phyloP scores from a whole-genome alignment of 2,113 vertebrate species.

The Malurus cyaneus region DNA sequence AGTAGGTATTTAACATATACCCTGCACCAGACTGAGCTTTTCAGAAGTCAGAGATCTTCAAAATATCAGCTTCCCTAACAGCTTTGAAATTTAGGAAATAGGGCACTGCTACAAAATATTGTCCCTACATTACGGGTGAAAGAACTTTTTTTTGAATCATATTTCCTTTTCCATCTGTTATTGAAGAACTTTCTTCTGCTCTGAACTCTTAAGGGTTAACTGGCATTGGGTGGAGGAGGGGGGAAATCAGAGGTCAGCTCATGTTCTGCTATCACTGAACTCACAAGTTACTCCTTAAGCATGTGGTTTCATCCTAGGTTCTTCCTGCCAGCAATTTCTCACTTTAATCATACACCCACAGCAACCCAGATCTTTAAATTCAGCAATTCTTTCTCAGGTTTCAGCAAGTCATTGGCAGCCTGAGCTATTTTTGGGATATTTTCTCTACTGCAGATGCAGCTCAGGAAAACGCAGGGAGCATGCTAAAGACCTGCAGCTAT shows the following conservation, averaged over 20 bases:
- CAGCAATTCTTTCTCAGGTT: conserved; percentile 81
- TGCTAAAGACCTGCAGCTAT: conserved; percentile 75
- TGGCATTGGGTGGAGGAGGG: conserved; percentile 26
- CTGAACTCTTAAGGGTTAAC: conserved; percentile 57
- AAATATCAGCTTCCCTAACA: not conserved
- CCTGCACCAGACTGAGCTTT: not conserved
- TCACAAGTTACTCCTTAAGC: conserved; percentile 64
- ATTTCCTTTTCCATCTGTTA: not conserved
- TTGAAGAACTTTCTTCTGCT: not conserved
- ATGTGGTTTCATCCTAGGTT: conserved; percentile 64
- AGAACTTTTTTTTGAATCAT: not conserved
- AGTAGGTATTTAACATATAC: not conserved
- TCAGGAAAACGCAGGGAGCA: conserved; percentile 75
- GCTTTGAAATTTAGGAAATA: conserved; percentile 22
- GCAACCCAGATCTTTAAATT: conserved; percentile 78
- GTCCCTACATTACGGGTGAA: not conserved
- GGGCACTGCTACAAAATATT: not conserved
- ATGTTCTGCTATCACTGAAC: conserved; percentile 51
- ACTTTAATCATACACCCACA: conserved; percentile 77
- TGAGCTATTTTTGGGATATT: conserved; percentile 79
- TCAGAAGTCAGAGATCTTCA: conserved; percentile 24
- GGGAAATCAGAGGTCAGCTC: conserved; percentile 63
- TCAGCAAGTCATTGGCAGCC: conserved; percentile 77
- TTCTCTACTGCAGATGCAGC: conserved; percentile 80
- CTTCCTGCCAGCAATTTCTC: conserved; percentile 73